phyloP scores from a whole-genome alignment of 2,888 invertebrate genomes.

The Drosophila cognata region DNA sequence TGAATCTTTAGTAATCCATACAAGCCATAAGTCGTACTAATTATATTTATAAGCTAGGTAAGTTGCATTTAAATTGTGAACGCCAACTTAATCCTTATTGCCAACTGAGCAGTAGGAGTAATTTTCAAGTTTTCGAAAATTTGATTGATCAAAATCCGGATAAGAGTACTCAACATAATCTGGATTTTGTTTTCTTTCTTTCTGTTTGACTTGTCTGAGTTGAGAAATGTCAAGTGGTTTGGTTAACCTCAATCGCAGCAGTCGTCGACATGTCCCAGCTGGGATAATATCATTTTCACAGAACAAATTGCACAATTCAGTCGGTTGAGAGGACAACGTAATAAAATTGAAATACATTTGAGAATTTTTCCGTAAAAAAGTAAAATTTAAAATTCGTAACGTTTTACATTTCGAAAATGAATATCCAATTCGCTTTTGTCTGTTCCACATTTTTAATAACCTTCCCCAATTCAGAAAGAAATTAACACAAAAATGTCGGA shows the following conservation, averaged over 20 bases:
- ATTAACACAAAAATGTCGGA: conserved; percentile 52
- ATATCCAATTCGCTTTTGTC: not conserved
- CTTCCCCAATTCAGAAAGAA: not conserved
- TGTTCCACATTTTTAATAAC: not conserved
- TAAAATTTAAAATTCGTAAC: conserved; percentile 10
- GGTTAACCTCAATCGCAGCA: conserved; percentile 21
- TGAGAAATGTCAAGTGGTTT: conserved; percentile 1
- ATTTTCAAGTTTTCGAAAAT: too few species aligned
- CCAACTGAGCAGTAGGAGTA: not conserved
- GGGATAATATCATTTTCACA: conserved; percentile 36
- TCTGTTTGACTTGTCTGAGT: not conserved
- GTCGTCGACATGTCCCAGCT: not conserved
- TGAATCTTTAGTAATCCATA: not conserved
- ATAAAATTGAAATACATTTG: conserved; percentile 32
- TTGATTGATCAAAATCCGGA: too few species aligned
- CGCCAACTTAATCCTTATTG: too few species aligned
- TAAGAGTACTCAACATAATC: too few species aligned
- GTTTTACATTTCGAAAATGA: not conserved
- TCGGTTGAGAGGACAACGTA: conserved; percentile 50
- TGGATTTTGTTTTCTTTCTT: too few species aligned
- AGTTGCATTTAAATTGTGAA: not conserved
- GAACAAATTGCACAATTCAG: conserved; percentile 60
- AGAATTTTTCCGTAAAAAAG: conserved; percentile 16
- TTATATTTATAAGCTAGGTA: not conserved
- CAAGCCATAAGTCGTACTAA: not conserved